Evolutionary conservation across 37 sponge, comb jelly and placozoan genomes (phyloP).

Genomic region (Dysidea cf. avara): DNA sequence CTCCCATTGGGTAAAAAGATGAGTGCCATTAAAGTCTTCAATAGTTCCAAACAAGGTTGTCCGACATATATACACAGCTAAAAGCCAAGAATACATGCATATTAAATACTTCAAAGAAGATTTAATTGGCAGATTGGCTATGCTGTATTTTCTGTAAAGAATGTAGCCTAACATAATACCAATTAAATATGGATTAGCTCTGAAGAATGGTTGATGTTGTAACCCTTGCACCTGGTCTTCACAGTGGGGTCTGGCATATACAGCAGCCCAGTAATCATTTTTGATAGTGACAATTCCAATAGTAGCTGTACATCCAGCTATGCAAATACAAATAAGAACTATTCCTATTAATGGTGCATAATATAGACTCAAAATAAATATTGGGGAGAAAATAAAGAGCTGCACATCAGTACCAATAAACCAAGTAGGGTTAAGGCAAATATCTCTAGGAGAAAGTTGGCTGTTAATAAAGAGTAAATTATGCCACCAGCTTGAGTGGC

Average conservation of each 20-base stretch:
- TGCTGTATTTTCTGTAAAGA: constrained; percentile 32
- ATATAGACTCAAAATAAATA: constrained; percentile 40
- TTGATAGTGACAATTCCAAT: constrained; percentile 20
- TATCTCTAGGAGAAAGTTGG: too few relatives aligned
- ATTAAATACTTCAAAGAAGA: constrained; percentile 19
- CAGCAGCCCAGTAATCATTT: constrained; percentile 2
- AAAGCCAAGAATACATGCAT: constrained; percentile 4
- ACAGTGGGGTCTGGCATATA: neutral
- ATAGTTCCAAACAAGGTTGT: constrained; percentile 58
- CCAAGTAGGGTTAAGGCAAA: constrained; percentile 66
- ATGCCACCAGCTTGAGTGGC: too few relatives aligned
- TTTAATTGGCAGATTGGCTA: neutral
- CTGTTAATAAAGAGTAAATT: constrained; percentile 55
- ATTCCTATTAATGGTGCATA: constrained; percentile 11
- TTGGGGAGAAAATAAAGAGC: constrained; percentile 57
- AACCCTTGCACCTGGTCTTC: too few relatives aligned
- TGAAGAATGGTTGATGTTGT: constrained; percentile 53
- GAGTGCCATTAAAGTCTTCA: constrained; percentile 20
- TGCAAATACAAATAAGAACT: neutral
- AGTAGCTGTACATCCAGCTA: neutral
- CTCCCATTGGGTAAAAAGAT: constrained; percentile 13
- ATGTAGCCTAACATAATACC: constrained; percentile 63
- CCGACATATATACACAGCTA: constrained; percentile 13
- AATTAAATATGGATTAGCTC: constrained; percentile 59
- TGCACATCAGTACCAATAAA: constrained; percentile 69